Conservation (phyloP, 2,888 invertebrate species). For the Zootermopsis nevadensis region DNA sequence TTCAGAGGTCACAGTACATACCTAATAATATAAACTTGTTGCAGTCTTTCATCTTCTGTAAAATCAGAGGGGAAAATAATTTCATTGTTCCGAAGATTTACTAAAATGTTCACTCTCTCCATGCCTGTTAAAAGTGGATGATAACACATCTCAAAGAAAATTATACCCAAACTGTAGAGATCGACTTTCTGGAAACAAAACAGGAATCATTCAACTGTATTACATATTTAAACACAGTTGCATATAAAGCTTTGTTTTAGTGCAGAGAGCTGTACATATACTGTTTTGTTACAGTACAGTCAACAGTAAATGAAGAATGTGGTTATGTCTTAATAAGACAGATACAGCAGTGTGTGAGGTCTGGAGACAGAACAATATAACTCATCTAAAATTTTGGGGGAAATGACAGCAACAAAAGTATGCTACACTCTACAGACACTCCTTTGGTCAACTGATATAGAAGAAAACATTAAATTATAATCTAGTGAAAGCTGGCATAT, state of each 20-base stretch:
- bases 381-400: no score
- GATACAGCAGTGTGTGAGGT: no score
- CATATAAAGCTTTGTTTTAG: background rate
- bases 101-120: conserved; percentile 86
- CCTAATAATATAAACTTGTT: conserved; percentile 71
- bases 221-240: background rate
- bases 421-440: no score
- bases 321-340: no score
- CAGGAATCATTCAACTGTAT: background rate
- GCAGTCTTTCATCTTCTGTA: conserved; percentile 67
- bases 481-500: no score
- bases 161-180: conserved; percentile 88
- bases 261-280: no score
- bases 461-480: no score
- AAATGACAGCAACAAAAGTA: no score
- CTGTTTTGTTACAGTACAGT: no score
- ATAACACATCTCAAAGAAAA: conserved; percentile 96
- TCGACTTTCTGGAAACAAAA: conserved; percentile 77
- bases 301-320: no score
- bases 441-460: no score
- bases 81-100: conserved; percentile 75
- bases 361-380: no score
- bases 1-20: conserved; percentile 55
- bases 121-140: conserved; percentile 85
- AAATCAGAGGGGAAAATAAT: conserved; percentile 79